Evolutionary conservation across 1,140 invertebrate genomes (phyloP).

Genomic region (Pomacea maculata): DNA sequence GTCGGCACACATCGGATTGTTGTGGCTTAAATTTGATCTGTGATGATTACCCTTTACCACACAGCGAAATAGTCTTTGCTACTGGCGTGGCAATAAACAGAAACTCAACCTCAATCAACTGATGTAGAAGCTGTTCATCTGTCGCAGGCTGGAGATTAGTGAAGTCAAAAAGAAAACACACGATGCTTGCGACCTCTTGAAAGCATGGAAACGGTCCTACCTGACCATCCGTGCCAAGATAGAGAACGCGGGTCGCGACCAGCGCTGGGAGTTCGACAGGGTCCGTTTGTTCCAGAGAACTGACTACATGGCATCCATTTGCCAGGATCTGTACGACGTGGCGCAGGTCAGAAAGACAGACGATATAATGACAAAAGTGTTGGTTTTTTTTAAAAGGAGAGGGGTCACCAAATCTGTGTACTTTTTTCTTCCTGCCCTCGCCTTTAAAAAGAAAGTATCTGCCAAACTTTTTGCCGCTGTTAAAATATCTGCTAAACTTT

Average conservation of each 20-base stretch:
- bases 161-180: constrained; percentile 47
- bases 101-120: background rate
- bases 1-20: too few species aligned
- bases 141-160: constrained; percentile 13
- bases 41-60: too few species aligned
- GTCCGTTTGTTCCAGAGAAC: constrained; percentile 79
- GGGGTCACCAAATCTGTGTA: too few species aligned
- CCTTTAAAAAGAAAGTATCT: too few species aligned
- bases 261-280: constrained; percentile 88
- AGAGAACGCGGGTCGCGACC: constrained; percentile 79
- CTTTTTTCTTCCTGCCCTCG: too few species aligned
- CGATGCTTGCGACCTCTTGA: constrained; percentile 70
- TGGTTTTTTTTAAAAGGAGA: too few species aligned
- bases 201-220: constrained; percentile 75
- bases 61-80: too few species aligned
- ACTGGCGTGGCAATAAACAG: too few species aligned
- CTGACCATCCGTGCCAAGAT: constrained; percentile 77
- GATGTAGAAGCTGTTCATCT: background rate
- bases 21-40: too few species aligned
- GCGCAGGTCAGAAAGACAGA: constrained; percentile 68
- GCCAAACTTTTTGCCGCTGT: too few species aligned
- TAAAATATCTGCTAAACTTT: too few species aligned
- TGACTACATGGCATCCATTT: constrained; percentile 81
- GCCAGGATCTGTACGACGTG: constrained; percentile 77
- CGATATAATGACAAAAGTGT: too few species aligned